These are phyloP conservation scores for Sminthurinus aureus DNA, from an alignment of 2,888 invertebrate genomes.

Conservation along the genomic window DNA sequence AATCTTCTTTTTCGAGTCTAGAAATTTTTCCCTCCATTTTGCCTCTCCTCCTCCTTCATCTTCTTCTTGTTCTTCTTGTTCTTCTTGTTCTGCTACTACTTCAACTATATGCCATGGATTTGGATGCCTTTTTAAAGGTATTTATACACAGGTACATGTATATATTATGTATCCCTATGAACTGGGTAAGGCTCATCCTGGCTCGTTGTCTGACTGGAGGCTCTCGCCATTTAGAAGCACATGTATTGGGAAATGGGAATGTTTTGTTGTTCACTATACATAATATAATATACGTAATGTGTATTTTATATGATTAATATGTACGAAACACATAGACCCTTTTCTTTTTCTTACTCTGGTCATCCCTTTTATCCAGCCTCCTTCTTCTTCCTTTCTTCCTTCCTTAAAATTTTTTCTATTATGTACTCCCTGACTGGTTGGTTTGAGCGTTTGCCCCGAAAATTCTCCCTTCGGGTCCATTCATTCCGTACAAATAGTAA, in stretches of 20 bases:
- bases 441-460: background rate
- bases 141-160: too few relatives aligned
- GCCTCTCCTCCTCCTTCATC: background rate
- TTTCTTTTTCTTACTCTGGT: constrained; percentile 18
- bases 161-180: too few relatives aligned
- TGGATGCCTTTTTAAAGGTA: too few relatives aligned
- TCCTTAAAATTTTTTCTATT: background rate
- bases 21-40: constrained; percentile 13
- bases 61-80: background rate
- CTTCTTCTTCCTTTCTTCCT: constrained; percentile 16
- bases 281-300: background rate
- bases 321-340: background rate
- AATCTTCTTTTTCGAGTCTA: background rate
- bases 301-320: too few relatives aligned
- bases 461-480: constrained; percentile 16
- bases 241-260: background rate
- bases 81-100: background rate
- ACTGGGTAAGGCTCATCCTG: too few relatives aligned
- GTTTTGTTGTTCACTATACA: background rate
- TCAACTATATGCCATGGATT: background rate
- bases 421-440: background rate
- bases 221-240: background rate
- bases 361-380: background rate
- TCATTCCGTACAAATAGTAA: constrained; percentile 32
- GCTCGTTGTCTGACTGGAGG: too few relatives aligned